Evolutionary conservation across 2,888 invertebrate genomes (phyloP), one percentile per base, ranked within the genome.

Genomic region (Cordilura impudica): DNA sequence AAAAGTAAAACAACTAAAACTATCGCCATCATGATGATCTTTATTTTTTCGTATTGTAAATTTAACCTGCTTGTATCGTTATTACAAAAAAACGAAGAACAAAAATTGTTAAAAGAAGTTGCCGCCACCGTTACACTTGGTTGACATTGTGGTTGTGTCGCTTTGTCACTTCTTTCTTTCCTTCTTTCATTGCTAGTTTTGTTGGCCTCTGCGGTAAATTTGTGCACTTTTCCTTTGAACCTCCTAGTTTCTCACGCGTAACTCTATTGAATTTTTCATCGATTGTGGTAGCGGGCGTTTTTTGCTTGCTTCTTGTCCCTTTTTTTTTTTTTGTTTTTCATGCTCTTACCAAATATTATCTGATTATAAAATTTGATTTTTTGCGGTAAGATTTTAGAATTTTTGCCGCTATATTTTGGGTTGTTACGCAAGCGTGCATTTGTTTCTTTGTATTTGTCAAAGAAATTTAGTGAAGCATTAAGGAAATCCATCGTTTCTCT

Each of bases 81-180:
- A 35, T 35, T 35, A 2, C 6, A 4, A 4, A 67, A 67, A 58
- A 73, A 26, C 31, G 43, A 58, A 29, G 8, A 16, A 6, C 39
- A 58, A 14, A 23, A 21, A 45, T 16, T 12, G 14, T 45, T 56
- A 39, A 58, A 70, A 29, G 47, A 65, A 54, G 63, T 47, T 65
- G 67, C 74, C 81, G 76, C 35, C n/a, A 4, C 47, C 70, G 81
- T 82, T 73, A 35, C 78, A 81, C 71, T 70, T 82, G 81, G 80
- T 81, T 83, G 83, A 80, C 82, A 81, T 81, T 81, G 77, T 80
- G 76, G 83, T 81, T 77, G 74, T 73, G 53, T 73, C 73, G 73
- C 71, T 71, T 70, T 72, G 73, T 66, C 74, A 78, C 78, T 74
- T 77, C 63, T 71, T n/a, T 18, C 23, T 67, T 69, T 58, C 61